Conservation (phyloP, 2,888 invertebrate genomes). For the Osmoderma eremita region DNA sequence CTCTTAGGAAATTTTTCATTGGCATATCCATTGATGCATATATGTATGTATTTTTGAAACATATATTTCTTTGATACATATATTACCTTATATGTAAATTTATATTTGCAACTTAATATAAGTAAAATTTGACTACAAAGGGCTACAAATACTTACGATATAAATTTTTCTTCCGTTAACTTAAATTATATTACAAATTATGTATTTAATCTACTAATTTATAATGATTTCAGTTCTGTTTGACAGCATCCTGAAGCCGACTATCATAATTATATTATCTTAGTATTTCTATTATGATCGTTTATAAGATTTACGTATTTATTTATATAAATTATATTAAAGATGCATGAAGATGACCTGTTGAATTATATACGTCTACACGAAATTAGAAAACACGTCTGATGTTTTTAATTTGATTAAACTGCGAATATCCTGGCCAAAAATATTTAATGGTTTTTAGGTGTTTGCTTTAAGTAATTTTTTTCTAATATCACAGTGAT, state of each 20-base stretch:
- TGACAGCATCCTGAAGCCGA: slow-evolving; percentile 18
- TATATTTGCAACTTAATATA: too few relatives aligned
- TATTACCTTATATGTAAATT: too few relatives aligned
- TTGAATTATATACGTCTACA: slow-evolving; percentile 1
- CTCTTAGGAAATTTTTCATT: too few relatives aligned
- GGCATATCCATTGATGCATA: too few relatives aligned
- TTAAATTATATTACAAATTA: slow-evolving; percentile 12
- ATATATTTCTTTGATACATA: too few relatives aligned
- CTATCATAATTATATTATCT: slow-evolving; percentile 4
- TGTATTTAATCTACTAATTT: slow-evolving; percentile 13
- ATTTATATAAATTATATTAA: slow-evolving; percentile 35
- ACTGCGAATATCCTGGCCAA: slow-evolving; percentile 3
- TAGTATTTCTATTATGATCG: slow-evolving; percentile 18
- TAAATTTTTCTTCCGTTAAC: slow-evolving; percentile 27
- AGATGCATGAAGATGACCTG: slow-evolving; percentile 26
- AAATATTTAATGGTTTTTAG: slow-evolving; percentile 18
- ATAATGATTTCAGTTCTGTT: slow-evolving; percentile 13
- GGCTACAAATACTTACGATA: too few relatives aligned
- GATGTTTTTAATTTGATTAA: slow-evolving; percentile 2
- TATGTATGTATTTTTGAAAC: too few relatives aligned
- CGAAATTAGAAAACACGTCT: slow-evolving; percentile 16
- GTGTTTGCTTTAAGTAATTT: slow-evolving; percentile 14
- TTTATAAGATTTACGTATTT: slow-evolving; percentile 25
- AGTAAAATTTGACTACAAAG: too few relatives aligned
- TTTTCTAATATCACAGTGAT: background rate